Base-by-base conservation (phyloP, 2,888 invertebrate species). In the Ophion slaviceki region DNA sequence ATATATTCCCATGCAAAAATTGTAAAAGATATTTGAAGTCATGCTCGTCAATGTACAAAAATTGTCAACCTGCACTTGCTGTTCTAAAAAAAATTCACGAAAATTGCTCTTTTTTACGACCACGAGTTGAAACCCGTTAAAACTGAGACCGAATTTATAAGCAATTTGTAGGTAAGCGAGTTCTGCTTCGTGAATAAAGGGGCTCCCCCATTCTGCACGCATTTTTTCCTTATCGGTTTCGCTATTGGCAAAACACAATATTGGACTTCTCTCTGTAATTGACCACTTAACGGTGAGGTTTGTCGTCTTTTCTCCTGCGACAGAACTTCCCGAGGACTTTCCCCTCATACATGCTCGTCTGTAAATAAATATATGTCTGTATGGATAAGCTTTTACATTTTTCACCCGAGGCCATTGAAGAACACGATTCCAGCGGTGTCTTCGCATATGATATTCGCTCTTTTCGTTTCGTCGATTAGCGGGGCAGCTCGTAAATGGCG, bases 241-340 rank as follows among this genome's bases (percentile, higher is more conserved):
- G 17, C 57, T 84, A 78, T 83, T 57, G 67, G 32, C 45, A 32
- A 75, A 79, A 71, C 40, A 85, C 61, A 76, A 79, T 82, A 85
- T 85, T 57, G 66, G 75, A 36, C 70, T 24, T 64, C 40, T 85
- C 75, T 71, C 28, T 74, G 53, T 85, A 85, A 82, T 82, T 80
- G 82, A 61, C 72, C 72, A 45, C 67, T 85, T 76, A 82, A 78
- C 79, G 79, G 28, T 47, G 80, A 84, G 57, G 64, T 84, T 80
- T 77, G 85, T 82, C 85, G 82, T 77, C 82, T 85, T 85, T 85
- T 85, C 82, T 82, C 85, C 82, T 80, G 82, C 82, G 82, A 76
- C 82, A 75, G 82, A 85, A 85, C 76, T 66, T 71, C 62, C 67
- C 76, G 76, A 72, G 47, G 80, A 85, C 85, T 85, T 85, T 85